Conservation (phyloP, 1,140 invertebrate species). For the Epicauta chinensis region DNA sequence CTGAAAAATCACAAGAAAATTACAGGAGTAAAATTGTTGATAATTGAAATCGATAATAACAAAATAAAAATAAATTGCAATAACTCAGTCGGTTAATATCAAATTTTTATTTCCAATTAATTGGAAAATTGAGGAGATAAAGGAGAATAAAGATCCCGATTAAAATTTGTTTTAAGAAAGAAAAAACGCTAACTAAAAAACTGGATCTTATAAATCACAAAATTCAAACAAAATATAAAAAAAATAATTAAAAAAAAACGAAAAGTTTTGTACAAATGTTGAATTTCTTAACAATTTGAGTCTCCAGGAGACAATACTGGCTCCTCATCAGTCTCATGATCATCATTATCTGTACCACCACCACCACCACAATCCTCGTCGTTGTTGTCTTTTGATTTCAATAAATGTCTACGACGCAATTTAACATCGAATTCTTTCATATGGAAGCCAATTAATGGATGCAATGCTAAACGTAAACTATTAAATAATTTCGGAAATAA, state of each 20-base stretch:
- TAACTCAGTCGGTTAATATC: slow-evolving; percentile 22
- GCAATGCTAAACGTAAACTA: slow-evolving; percentile 61
- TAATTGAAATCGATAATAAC: slow-evolving; percentile 8
- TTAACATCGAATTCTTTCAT: slow-evolving; percentile 45
- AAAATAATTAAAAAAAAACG: too few species aligned
- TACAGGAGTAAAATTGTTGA: too few species aligned
- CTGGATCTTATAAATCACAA: too few species aligned
- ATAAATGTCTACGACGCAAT: slow-evolving; percentile 21
- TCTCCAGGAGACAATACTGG: slow-evolving; percentile 26
- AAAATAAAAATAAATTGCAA: slow-evolving; percentile 14
- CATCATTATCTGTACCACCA: slow-evolving; percentile 22
- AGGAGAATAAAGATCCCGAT: too few species aligned
- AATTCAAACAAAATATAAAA: too few species aligned
- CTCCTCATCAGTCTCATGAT: slow-evolving; percentile 38
- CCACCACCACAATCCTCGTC: too few species aligned
- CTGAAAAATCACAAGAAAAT: too few species aligned
- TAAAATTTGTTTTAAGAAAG: too few species aligned
- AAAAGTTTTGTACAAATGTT: too few species aligned
- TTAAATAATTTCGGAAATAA: slow-evolving; percentile 63
- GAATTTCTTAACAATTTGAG: slow-evolving; percentile 16
- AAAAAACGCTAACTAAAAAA: too few species aligned
- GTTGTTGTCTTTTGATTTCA: slow-evolving; percentile 22
- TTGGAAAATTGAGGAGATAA: too few species aligned
- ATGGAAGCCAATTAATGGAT: slow-evolving; percentile 60
- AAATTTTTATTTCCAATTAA: slow-evolving; percentile 13